Base-by-base conservation (phyloP, 2,113 vertebrate genomes). In the Platycercus adscitus region DNA sequence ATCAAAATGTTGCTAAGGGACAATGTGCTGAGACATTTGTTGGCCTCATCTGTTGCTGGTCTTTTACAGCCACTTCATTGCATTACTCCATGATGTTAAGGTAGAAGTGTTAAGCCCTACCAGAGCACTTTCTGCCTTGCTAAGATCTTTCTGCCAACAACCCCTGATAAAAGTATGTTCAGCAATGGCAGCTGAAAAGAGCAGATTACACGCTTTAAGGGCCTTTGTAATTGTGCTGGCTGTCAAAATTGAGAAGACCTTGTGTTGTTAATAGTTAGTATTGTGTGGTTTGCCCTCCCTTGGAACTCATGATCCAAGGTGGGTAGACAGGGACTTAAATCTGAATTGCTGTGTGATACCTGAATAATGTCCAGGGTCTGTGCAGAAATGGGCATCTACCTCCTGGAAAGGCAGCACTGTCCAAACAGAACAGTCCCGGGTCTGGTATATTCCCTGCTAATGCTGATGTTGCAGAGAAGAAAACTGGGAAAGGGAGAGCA, bases 41-140 rank as follows among this genome's bases (percentile, higher is more conserved):
- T 70, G 66, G 31, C 31, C 26, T 61, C 50, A 35, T 64, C 72
- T 25, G 9, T 71, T 52, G 50, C 52, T 10, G 6, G 12, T 68
- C 37, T 60, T 94, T 35, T 61, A 26, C 7, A 17, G 39, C 21
- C 61, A 41, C n/a, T 89, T 95, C 29, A 25, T 43, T 46, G 50
- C 1, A 0, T 68, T 76, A 25, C 63, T 44, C 16, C 25, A 46
- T 0, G 4, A 19, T 11, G 28, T 44, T 21, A 29, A 70, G 26
- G 49, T 7, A 65, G 49, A 92, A 90, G 61, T 69, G 24, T 33
- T 69, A 53, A 75, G 8, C 26, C 19, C 49, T 28, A 5, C 35
- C 7, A n/a, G 41, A 13, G 1, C 20, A 25, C 10, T 33, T 82
- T 81, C 39, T 78, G 43, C 18, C 41, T 75, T 39, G 13, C 29